Evolutionary conservation across 2,888 invertebrate genomes (phyloP).

Genomic region (Ichneumoninae sp.): DNA sequence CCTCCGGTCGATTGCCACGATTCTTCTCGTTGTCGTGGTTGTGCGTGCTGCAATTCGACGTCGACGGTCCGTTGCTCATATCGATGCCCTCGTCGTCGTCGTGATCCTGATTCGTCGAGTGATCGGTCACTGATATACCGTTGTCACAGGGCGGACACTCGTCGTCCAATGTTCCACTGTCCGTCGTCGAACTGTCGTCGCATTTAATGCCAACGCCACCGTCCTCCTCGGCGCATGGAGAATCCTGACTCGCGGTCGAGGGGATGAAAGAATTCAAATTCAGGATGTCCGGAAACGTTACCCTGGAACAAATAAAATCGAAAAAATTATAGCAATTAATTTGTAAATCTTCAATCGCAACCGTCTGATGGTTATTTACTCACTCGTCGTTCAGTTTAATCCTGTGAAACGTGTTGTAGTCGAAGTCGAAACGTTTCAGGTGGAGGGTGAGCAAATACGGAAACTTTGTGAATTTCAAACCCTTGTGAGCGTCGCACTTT

Average conservation of each 20-base stretch:
- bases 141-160: conserved; percentile 83
- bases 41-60: conserved; percentile 83
- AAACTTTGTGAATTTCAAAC: conserved; percentile 93
- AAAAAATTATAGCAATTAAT: not conserved
- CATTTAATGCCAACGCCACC: conserved; percentile 85
- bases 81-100: conserved; percentile 90
- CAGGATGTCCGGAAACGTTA: conserved; percentile 92
- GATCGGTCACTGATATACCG: conserved; percentile 74
- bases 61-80: conserved; percentile 84
- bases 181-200: conserved; percentile 89
- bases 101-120: conserved; percentile 79
- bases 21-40: conserved; percentile 86
- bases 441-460: conserved; percentile 95
- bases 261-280: conserved; percentile 91
- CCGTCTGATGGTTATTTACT: conserved; percentile 74
- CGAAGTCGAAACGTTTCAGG: conserved; percentile 95
- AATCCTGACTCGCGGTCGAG: conserved; percentile 79
- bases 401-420: conserved; percentile 92
- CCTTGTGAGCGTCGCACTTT: conserved; percentile 95
- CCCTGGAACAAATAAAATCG: conserved; percentile 85
- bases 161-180: conserved; percentile 89
- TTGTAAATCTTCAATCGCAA: not conserved
- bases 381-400: conserved; percentile 95
- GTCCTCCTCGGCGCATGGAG: conserved; percentile 84
- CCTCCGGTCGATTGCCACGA: conserved; percentile 78